Base-by-base conservation (phyloP, 1,140 invertebrate genomes). In the Sitobion miscanthi region DNA sequence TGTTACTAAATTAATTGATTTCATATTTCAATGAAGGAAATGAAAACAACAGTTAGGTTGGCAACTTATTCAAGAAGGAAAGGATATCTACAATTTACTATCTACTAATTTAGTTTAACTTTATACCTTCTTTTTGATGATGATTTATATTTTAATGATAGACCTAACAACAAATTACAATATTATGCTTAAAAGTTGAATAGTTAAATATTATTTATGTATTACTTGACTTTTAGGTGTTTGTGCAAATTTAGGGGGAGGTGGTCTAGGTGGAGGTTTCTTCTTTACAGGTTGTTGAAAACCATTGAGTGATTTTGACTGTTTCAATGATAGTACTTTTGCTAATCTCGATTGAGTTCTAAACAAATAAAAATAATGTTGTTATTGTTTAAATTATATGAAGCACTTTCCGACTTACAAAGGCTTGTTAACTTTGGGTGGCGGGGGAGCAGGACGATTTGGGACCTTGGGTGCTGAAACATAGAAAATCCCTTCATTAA, bases 251-350 rank as follows among this genome's bases (percentile, higher is more conserved):
- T 95, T 96, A 17, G 96, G 96, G 91, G 96, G 96, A 93, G 96
- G 96, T 35, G 96, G 96, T 38, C 96, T 94, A 17, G 96, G 96
- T 38, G 96, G 96, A 35, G 96, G 95, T 93, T 95, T 96, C 94
- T 96, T 96, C 94, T 95, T 96, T 42, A 85, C 82, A 23, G 77
- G 52, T 52, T 93, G 89, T 77, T 93, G 91, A 52, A 90, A 87
- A 42, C 88, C 52, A 38, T 88, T 89, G 20, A 77, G n/a, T 17
- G 91, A 94, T 77, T 91, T 94, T 38, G 91, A 93, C 20, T 42
- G 91, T 62, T 77, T 89, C 38, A 92, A 77, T n/a, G 88, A 54
- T 11, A 94, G 25, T 5, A 54, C 62, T 88, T 94, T 92, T 23
- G 86, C 35, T 47, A 93, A 69, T 85, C 38, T 92, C 30, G 85